Conservation (phyloP, 2,888 invertebrate genomes). For the Epinotia demarniana region DNA sequence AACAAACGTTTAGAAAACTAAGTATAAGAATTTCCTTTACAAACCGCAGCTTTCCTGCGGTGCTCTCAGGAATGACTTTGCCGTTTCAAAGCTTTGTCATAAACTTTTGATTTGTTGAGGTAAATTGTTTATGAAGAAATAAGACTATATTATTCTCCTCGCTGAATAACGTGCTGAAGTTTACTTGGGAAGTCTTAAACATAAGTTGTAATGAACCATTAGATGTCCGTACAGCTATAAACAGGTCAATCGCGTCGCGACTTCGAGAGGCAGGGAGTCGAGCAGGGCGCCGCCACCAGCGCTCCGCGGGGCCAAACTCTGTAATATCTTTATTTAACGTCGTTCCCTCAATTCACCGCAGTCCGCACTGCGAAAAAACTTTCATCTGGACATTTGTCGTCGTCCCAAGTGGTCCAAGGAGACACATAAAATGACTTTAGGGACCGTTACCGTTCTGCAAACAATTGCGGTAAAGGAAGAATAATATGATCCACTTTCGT, state of each 20-base stretch:
- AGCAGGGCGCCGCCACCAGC: constrained; percentile 11
- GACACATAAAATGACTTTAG: constrained; percentile 30
- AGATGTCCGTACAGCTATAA: constrained; percentile 18
- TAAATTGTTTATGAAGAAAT: constrained; percentile 24
- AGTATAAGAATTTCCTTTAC: constrained; percentile 27
- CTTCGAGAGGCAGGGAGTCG: constrained; percentile 12
- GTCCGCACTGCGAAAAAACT: constrained; percentile 42
- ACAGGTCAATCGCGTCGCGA: constrained; percentile 28
- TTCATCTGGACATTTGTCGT: constrained; percentile 31
- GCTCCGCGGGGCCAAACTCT: constrained; percentile 16
- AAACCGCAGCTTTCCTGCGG: constrained; percentile 16
- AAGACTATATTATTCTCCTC: constrained; percentile 4
- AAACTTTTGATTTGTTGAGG: constrained; percentile 22
- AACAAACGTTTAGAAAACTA: constrained; percentile 12
- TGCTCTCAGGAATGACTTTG: constrained; percentile 16
- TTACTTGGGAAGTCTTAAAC: constrained; percentile 13
- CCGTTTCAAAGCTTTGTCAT: constrained; percentile 35
- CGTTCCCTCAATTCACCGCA: constrained; percentile 18
- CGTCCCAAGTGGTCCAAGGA: constrained; percentile 28
- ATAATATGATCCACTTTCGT: constrained; percentile 21
- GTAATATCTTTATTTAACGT: constrained; percentile 34
- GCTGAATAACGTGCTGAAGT: constrained; percentile 15
- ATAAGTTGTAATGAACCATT: constrained; percentile 19
- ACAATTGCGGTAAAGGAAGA: constrained; percentile 14
- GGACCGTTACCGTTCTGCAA: constrained; percentile 29